These are phyloP conservation scores for Streptopelia turtur DNA, from an alignment of 2,797 vertebrate species.

Conservation along the genomic window DNA sequence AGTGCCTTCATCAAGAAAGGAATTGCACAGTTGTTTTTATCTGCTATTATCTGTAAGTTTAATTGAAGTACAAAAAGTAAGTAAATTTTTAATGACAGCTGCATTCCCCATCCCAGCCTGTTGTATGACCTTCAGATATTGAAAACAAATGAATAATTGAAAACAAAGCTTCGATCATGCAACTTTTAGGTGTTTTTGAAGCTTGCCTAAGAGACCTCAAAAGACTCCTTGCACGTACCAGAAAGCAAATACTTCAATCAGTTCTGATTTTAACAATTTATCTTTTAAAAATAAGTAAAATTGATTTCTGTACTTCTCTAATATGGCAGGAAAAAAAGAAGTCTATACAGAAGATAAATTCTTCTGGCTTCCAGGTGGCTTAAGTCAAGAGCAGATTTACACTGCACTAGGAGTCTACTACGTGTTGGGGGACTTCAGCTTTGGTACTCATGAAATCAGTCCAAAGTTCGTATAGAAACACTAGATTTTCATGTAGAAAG, in stretches of 20 bases:
- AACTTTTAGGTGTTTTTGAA: conserved; percentile 82
- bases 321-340: neutral
- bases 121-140: conserved; percentile 91
- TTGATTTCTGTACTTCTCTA: conserved; percentile 1
- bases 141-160: conserved; percentile 93
- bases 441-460: neutral
- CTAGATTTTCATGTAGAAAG: neutral
- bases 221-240: conserved; percentile 16
- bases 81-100: conserved; percentile 94
- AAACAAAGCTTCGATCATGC: conserved; percentile 73
- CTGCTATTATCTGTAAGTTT: conserved; percentile 86
- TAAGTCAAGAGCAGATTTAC: neutral
- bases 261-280: conserved; percentile 23
- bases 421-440: neutral
- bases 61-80: conserved; percentile 86
- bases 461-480: neutral
- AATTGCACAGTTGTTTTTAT: conserved; percentile 60
- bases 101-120: conserved; percentile 80
- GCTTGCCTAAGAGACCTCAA: conserved; percentile 43
- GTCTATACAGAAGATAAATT: neutral
- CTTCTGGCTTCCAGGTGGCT: neutral
- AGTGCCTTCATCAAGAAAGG: conserved; percentile 43
- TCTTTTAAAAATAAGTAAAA: conserved; percentile 50
- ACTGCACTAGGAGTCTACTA: neutral
- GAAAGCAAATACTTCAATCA: conserved; percentile 20